A percentile compares a stretch with the other conserved stretches of the same genome.
These are phyloP conservation scores for Pelmatolapia mariae DNA, from an alignment of 2,113 vertebrate genomes.

Conservation along the genomic window DNA sequence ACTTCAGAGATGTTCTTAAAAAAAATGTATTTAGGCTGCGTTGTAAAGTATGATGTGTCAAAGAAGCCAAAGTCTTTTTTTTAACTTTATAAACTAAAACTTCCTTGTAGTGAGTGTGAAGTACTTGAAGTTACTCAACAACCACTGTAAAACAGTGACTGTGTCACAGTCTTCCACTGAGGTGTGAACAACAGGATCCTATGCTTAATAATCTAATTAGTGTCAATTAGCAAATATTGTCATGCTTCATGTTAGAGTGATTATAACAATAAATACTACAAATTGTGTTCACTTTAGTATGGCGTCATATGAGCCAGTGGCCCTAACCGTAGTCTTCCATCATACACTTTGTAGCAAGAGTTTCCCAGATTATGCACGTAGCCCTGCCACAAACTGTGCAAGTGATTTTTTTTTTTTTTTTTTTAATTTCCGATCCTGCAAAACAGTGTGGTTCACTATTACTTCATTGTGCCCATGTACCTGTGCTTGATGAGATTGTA, in stretches of 20 bases:
- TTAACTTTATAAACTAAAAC: background rate
- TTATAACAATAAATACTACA: background rate
- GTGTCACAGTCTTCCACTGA: background rate
- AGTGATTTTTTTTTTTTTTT: background rate
- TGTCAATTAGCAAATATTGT: background rate
- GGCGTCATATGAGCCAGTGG: background rate
- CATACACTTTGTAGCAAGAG: background rate
- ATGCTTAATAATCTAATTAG: background rate
- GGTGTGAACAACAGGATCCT: background rate
- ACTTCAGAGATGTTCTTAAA: background rate
- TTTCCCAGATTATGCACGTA: background rate
- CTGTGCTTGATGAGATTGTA: conserved; percentile 78
- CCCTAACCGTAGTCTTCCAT: background rate
- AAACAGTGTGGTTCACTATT: background rate
- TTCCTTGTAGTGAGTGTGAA: background rate
- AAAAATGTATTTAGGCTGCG: fast-evolving
- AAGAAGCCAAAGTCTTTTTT: background rate
- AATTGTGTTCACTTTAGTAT: background rate
- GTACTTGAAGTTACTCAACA: background rate
- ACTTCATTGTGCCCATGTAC: conserved; percentile 36
- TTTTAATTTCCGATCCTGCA: background rate
- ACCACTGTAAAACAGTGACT: background rate
- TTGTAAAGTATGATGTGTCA: background rate
- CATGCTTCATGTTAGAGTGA: background rate
- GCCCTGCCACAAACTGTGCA: too few relatives aligned